Evolutionary conservation across 1,140 invertebrate species (phyloP).

Genomic region (Brachionus calyciflorus): DNA sequence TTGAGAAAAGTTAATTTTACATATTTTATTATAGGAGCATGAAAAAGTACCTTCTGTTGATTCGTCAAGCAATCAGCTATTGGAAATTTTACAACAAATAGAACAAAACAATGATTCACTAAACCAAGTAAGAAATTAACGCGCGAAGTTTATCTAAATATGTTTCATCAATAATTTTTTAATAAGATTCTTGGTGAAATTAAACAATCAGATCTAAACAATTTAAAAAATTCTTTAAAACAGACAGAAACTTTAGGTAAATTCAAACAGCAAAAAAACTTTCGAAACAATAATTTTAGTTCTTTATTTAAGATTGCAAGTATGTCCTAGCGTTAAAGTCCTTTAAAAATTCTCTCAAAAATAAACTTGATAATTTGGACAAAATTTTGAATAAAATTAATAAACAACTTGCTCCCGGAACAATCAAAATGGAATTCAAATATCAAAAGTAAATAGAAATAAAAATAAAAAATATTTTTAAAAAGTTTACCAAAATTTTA

Average conservation of each 20-base stretch:
- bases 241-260: slow-evolving; percentile 16
- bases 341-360: neutral
- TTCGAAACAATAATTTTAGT: neutral
- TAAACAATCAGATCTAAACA: slow-evolving; percentile 9
- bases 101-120: slow-evolving; percentile 12
- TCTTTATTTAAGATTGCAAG: neutral
- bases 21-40: neutral
- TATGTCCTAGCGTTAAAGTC: neutral
- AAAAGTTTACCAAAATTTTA: neutral
- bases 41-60: neutral
- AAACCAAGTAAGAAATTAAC: neutral
- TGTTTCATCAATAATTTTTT: neutral
- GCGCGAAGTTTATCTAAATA: neutral
- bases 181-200: neutral
- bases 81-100: slow-evolving; percentile 9
- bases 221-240: neutral
- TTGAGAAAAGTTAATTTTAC: neutral
- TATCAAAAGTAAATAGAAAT: neutral
- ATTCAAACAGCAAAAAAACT: neutral
- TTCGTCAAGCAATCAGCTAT: neutral
- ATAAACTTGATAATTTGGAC: slow-evolving; percentile 2
- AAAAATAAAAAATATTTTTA: neutral
- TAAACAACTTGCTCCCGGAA: neutral
- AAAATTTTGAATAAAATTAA: slow-evolving; percentile 19
- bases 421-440: slow-evolving; percentile 36